These are phyloP conservation scores for Gobionotothen gibberifrons DNA, from an alignment of 2,797 vertebrate genomes.

Conservation along the genomic window DNA sequence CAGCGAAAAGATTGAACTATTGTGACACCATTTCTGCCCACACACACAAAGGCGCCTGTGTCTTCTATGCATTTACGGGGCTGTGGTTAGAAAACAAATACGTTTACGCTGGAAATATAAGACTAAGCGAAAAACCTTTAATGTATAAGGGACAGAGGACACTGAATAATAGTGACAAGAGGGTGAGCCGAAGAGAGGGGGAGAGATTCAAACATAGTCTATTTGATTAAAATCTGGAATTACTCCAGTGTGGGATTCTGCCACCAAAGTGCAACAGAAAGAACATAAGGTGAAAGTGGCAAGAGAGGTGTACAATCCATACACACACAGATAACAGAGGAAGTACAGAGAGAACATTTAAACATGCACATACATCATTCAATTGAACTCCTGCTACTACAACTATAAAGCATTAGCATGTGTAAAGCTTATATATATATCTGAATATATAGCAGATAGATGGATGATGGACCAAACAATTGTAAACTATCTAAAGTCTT, in stretches of 20 bases:
- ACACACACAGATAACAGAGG: slow-evolving; percentile 22
- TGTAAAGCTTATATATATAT: neutral
- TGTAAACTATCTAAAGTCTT: slow-evolving; percentile 24
- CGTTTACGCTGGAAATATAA: slow-evolving; percentile 24
- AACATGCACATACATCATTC: slow-evolving; percentile 29
- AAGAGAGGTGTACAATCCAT: slow-evolving; percentile 19
- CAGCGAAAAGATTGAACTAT: slow-evolving; percentile 4
- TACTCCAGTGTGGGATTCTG: slow-evolving; percentile 27
- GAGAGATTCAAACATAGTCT: slow-evolving; percentile 28
- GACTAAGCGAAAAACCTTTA: neutral
- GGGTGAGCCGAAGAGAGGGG: slow-evolving; percentile 1
- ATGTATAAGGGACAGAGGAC: slow-evolving; percentile 1
- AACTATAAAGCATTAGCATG: neutral
- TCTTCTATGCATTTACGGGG: neutral
- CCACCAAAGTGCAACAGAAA: slow-evolving; percentile 23
- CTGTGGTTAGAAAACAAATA: slow-evolving; percentile 11
- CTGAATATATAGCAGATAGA: slow-evolving; percentile 22
- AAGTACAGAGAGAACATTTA: slow-evolving; percentile 5
- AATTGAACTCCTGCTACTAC: neutral
- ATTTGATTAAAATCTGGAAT: slow-evolving; percentile 45
- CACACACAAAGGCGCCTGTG: slow-evolving; percentile 7
- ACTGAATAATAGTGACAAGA: slow-evolving; percentile 23
- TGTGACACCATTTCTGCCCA: slow-evolving; percentile 11
- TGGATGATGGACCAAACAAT: neutral
- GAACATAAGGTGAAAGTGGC: slow-evolving; percentile 34